Base-by-base conservation (phyloP, 2,888 invertebrate genomes). In the Athalia cordata region DNA sequence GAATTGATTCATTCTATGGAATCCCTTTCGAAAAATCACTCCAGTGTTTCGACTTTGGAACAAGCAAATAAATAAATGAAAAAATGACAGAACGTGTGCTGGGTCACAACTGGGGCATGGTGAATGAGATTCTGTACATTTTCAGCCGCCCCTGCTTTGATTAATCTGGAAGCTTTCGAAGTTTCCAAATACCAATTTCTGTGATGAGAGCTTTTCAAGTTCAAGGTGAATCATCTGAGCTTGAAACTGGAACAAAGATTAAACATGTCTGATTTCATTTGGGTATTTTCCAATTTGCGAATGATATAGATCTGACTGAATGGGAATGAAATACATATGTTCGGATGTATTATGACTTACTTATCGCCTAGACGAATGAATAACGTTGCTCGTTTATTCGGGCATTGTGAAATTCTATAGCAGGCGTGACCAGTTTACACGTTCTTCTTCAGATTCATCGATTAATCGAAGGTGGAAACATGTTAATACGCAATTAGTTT, bases 21-120 rank as follows among this genome's bases (percentile, higher is more conserved):
- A 65, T 49, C 49, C 65, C 15, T 47, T 65, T 65, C 65, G 49
- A 13, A 65, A 15, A 49, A 65, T 65, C 65, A 65, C 65, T 65
- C 49, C 65, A n/a, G n/a, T 47, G 47, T 65, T 49, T 49, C 65
- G 65, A 4, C n/a, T 6, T 65, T 45, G 47, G 47, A 65, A 47
- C 49, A 65, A 49, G 13, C 6, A 47, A 65, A 9, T n/a, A 15
- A 65, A 49, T 52, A 5, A 11, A 49, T 49, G 47, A 9, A 29
- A 29, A 29, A 2, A 29, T 29, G 29, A 29, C 29, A 29, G 1
- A 29, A 11, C 64, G 5, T 64, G 15, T 45, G 49, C 13, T 9
- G 0, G 49, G 47, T 66, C 66, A 29, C 2, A 49, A 66, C 66
- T 66, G 15, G 47, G 15, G 13, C 13, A 7, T 45, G 9, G n/a